phyloP scores from a whole-genome alignment of 2,888 invertebrate genomes.

The Lobophora halterata region DNA sequence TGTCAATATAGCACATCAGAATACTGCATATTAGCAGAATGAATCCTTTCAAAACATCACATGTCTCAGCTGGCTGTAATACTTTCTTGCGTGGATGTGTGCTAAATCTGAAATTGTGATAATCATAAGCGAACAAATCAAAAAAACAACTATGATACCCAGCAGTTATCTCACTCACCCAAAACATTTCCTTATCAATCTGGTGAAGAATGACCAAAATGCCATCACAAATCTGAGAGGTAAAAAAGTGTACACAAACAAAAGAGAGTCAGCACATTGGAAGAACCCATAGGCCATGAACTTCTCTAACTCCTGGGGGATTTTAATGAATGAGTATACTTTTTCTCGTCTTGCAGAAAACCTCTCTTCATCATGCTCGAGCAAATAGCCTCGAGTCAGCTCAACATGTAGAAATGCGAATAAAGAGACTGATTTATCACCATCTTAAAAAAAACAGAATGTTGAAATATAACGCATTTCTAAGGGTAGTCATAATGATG shows the following conservation, averaged over 20 bases:
- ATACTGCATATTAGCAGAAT: constrained; percentile 91
- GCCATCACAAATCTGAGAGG: constrained; percentile 95
- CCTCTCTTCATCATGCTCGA: constrained; percentile 97
- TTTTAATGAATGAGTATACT: constrained; percentile 97
- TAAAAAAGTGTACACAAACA: constrained; percentile 98
- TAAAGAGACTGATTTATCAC: constrained; percentile 67
- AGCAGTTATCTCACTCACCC: constrained; percentile 71
- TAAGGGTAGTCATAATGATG: background rate
- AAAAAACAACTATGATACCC: background rate
- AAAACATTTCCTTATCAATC: constrained; percentile 87
- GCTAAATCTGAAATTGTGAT: constrained; percentile 52
- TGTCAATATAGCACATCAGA: constrained; percentile 95
- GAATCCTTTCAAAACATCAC: constrained; percentile 96
- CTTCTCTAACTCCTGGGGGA: constrained; percentile 94
- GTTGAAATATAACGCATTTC: background rate
- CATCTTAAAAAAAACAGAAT: constrained; percentile 51
- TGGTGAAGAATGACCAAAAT: constrained; percentile 88
- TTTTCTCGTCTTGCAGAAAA: constrained; percentile 96
- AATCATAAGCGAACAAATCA: background rate
- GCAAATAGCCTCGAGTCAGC: constrained; percentile 93
- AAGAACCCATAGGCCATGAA: constrained; percentile 97
- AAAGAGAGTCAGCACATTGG: constrained; percentile 97
- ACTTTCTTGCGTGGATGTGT: constrained; percentile 74
- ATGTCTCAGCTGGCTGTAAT: constrained; percentile 94
- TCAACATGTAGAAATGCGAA: constrained; percentile 91